Conservation (phyloP, 1,140 invertebrate species). For the Brachionus sp. region DNA sequence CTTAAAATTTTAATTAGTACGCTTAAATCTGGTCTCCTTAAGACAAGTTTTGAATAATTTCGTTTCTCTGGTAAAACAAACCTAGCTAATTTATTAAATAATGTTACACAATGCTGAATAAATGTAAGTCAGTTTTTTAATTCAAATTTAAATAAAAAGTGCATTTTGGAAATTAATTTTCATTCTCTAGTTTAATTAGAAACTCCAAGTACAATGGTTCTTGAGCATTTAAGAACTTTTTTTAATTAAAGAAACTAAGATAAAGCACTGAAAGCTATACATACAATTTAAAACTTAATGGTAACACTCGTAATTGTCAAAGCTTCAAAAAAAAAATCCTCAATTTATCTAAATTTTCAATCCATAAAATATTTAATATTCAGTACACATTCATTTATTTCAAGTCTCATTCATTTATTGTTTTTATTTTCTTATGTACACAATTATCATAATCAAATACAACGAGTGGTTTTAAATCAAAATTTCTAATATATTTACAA, state of each 20-base stretch:
- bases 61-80: background rate
- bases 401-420: background rate
- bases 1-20: too few relatives aligned
- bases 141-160: background rate
- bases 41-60: background rate
- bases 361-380: constrained; percentile 20
- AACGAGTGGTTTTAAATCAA: constrained; percentile 15
- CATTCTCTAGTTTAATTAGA: background rate
- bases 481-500: background rate
- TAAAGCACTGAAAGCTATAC: background rate
- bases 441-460: constrained; percentile 22
- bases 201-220: background rate
- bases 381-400: background rate
- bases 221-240: background rate
- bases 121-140: background rate
- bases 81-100: background rate
- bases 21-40: too few relatives aligned
- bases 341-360: background rate
- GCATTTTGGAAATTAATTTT: background rate
- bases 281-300: background rate
- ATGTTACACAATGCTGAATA: background rate
- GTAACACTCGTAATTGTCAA: background rate
- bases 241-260: background rate
- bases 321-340: background rate
- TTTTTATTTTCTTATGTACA: background rate